Conservation (phyloP, 2,797 vertebrate species). For the Stomatorhinus walkeri region DNA sequence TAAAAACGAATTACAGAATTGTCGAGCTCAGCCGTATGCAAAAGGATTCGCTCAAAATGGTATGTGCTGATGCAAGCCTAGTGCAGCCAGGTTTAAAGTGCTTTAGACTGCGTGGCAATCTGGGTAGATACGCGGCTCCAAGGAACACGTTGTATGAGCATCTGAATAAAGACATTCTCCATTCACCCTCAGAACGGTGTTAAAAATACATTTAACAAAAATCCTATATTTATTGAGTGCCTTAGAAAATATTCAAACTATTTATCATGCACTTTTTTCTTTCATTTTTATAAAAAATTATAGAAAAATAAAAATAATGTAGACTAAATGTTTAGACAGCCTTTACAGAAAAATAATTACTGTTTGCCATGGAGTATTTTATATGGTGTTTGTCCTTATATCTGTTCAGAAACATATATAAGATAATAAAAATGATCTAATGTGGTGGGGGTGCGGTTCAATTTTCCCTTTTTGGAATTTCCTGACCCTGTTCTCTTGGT, state of each 20-base stretch:
- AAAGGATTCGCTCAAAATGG: background rate
- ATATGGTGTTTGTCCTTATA: background rate
- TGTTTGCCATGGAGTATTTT: background rate
- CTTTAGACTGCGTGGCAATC: background rate
- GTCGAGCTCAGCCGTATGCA: background rate
- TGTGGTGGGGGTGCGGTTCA: background rate
- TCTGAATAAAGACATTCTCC: background rate
- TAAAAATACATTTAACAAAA: background rate
- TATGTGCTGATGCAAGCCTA: background rate
- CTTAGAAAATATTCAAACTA: background rate
- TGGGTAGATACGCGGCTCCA: background rate
- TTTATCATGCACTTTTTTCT: background rate
- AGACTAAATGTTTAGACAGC: background rate
- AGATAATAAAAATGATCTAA: background rate
- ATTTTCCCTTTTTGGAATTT: background rate
- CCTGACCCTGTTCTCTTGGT: background rate
- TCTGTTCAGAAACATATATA: background rate
- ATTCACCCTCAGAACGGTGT: background rate
- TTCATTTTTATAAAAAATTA: background rate
- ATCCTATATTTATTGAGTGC: background rate
- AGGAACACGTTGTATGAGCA: background rate
- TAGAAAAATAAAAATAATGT: background rate
- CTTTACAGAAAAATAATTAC: background rate
- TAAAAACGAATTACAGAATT: conserved; percentile 3
- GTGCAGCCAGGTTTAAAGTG: background rate